These are phyloP conservation scores for Troides oblongomaculatus DNA, from an alignment of 2,888 invertebrate species.

Conservation along the genomic window DNA sequence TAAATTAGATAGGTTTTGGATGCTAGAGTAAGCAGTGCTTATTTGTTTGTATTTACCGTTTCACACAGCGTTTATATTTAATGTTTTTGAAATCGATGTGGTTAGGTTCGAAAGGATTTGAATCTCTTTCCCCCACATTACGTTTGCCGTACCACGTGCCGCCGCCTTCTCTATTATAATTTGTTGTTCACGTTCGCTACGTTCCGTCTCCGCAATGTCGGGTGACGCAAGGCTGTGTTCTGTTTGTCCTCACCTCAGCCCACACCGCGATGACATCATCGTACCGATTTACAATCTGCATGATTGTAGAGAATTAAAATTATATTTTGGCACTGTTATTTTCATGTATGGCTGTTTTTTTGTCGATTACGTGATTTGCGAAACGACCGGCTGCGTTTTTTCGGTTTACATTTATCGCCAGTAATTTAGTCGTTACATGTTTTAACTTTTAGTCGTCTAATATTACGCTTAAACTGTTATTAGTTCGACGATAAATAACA, in stretches of 20 bases:
- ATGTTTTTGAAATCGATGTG: too few species aligned
- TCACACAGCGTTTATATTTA: too few species aligned
- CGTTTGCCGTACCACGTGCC: slow-evolving; percentile 9
- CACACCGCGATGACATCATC: slow-evolving; percentile 27
- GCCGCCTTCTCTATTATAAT: slow-evolving; percentile 12
- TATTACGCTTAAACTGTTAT: too few species aligned
- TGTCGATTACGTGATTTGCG: slow-evolving; percentile 8
- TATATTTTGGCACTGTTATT: slow-evolving; percentile 25
- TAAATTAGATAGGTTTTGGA: too few species aligned
- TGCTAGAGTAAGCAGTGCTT: too few species aligned
- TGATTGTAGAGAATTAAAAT: slow-evolving; percentile 26
- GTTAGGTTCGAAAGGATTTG: too few species aligned
- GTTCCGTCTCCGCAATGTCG: not conserved
- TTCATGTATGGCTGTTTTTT: slow-evolving; percentile 13
- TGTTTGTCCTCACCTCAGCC: slow-evolving; percentile 24
- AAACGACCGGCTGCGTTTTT: not conserved
- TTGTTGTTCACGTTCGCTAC: slow-evolving; percentile 12
- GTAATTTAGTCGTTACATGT: too few species aligned
- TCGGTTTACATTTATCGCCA: too few species aligned
- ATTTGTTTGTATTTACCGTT: too few species aligned
- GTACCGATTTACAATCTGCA: slow-evolving; percentile 21
- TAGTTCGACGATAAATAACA: too few species aligned
- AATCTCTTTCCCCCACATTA: not conserved
- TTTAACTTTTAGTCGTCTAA: too few species aligned
- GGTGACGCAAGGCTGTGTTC: slow-evolving; percentile 25